These are phyloP conservation scores for Drosophila lowei DNA, from an alignment of 1,140 invertebrate genomes.

Conservation along the genomic window DNA sequence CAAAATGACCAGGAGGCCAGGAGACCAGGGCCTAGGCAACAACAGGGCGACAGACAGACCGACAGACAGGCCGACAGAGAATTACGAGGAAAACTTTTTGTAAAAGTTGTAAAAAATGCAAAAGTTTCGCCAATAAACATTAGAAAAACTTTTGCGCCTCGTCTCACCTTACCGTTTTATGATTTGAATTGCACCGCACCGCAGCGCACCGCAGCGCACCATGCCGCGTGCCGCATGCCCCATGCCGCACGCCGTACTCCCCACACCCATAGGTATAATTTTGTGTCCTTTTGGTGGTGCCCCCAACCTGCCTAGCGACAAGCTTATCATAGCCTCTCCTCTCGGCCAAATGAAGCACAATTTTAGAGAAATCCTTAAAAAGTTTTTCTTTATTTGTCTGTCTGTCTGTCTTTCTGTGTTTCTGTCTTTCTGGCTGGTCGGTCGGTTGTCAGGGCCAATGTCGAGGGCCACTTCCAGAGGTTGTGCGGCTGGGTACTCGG, in stretches of 20 bases:
- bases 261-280: constrained; percentile 37
- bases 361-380: constrained; percentile 51
- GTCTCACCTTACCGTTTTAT: constrained; percentile 63
- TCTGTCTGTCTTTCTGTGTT: too few species aligned
- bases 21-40: constrained; percentile 51
- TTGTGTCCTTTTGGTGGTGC: constrained; percentile 12
- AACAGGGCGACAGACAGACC: background rate
- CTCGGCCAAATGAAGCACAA: constrained; percentile 51
- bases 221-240: too few species aligned
- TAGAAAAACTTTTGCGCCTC: constrained; percentile 71
- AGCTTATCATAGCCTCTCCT: constrained; percentile 58
- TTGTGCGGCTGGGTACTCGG: background rate
- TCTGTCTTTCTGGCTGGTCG: too few species aligned
- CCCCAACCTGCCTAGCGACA: constrained; percentile 59
- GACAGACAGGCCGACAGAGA: constrained; percentile 9
- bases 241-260: background rate
- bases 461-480: constrained; percentile 19
- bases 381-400: constrained; percentile 40
- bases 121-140: constrained; percentile 82
- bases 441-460: constrained; percentile 35
- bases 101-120: constrained; percentile 73
- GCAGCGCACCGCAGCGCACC: constrained; percentile 1
- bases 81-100: constrained; percentile 53
- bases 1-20: constrained; percentile 65
- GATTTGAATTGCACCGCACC: constrained; percentile 43